Evolutionary conservation across 1,140 invertebrate genomes (phyloP).

Genomic region (Zaprionus lachaisei): DNA sequence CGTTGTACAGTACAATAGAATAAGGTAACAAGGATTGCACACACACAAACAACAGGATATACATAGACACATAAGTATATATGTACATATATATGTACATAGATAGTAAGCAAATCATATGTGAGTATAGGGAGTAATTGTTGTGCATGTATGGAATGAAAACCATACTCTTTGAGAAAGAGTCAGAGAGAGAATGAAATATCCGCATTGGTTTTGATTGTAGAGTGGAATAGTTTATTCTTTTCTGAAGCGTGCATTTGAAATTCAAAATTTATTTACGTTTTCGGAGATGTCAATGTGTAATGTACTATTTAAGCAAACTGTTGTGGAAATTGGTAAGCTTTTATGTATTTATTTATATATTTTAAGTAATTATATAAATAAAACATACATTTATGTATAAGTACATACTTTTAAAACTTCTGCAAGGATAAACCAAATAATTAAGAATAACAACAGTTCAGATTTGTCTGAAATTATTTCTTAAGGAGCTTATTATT

Average conservation of each 20-base stretch:
- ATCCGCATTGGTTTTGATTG: neutral
- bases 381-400: neutral
- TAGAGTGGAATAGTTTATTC: neutral
- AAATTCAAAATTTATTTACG: neutral
- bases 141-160: neutral
- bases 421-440: neutral
- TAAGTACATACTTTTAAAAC: neutral
- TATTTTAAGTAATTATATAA: no score
- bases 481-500: no score
- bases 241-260: neutral
- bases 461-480: neutral
- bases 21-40: conserved; percentile 16
- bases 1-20: conserved; percentile 21
- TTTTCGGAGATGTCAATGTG: neutral
- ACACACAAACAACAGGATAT: conserved; percentile 4
- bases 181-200: neutral
- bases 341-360: no score
- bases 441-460: neutral
- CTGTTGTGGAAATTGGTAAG: no score
- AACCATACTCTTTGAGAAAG: neutral
- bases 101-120: neutral
- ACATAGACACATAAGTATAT: neutral
- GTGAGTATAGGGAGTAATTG: neutral
- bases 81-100: neutral
- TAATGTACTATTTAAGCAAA: neutral